Base-by-base conservation (phyloP, 2,113 vertebrate genomes). In the Sinocyclocheilus anophthalmus region DNA sequence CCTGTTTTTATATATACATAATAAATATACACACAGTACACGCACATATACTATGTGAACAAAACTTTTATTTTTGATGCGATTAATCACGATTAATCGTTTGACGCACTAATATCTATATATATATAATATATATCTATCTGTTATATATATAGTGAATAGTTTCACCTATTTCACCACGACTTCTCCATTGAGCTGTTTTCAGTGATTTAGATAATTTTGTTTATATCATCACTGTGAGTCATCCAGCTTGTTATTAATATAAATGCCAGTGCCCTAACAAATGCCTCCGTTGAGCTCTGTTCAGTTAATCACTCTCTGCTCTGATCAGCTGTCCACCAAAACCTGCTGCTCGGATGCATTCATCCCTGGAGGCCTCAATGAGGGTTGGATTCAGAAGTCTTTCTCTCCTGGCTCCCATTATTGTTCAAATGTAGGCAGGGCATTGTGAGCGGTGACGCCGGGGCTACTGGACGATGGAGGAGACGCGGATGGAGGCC, bases 371-470 rank as follows among this genome's bases (percentile, higher is more conserved):
- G 39, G 78, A 81, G 59, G 57, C 78, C 59, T 65, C 22, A n/a
- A 10, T 33, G 78, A 48, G 63, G 18, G 81, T 50, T 83, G 11
- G 81, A 69, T 69, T 82, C 39, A 82, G 42, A 26, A 37, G 59
- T 45, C 61, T 82, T 82, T 82, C 80, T 72, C 48, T 83, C 0
- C 18, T 59, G 53, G 53, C 20, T 77, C 75, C 48, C 7, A 24
- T 77, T 14, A 39, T 76, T 55, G 45, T 61, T 69, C 18, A 7
- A 14, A 63, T 59, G 65, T 77, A 50, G 84, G 82, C 85, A 81
- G 69, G 33, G 45, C 83, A 86, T 77, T 76, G 79, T 85, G 26
- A 55, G 84, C 87, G 85, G 72, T 87, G 67, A 88, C 76, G 79
- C 24, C 5, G 24, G 30, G 84, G 84, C 50, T 79, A 59, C 42